Percentiles rank a stretch among this genome's conserved stretches.
Evolutionary conservation across 2,113 vertebrate genomes (phyloP).

Genomic region (Indri indri): DNA sequence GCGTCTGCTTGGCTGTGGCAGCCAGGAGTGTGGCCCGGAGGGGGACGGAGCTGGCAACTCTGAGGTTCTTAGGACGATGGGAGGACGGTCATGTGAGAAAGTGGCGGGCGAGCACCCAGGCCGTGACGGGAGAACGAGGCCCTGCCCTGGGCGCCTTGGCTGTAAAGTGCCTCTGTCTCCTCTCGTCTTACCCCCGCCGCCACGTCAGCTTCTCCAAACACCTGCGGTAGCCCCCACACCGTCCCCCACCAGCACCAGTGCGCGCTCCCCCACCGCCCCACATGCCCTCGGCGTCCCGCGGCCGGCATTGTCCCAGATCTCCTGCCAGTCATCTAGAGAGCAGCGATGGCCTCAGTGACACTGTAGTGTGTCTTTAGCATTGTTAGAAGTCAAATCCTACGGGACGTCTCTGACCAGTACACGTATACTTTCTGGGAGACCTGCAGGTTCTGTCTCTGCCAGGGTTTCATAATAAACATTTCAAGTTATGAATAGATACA

Average conservation of each 20-base stretch:
- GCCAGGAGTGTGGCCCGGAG: neutral
- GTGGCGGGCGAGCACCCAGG: neutral
- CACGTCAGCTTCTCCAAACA: neutral
- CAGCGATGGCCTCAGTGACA: neutral
- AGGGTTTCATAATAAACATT: neutral
- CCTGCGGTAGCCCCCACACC: no score
- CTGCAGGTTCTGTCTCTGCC: neutral
- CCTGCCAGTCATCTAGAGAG: neutral
- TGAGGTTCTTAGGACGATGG: neutral
- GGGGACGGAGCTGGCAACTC: fast-evolving
- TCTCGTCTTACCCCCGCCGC: no score
- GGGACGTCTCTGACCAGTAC: neutral
- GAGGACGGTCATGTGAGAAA: neutral
- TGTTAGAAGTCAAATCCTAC: neutral
- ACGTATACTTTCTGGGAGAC: neutral
- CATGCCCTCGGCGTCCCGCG: neutral
- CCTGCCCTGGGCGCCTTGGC: no score
- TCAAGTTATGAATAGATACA: neutral
- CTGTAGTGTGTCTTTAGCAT: neutral
- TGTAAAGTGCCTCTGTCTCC: neutral
- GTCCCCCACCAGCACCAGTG: no score
- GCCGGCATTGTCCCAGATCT: neutral
- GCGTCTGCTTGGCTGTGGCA: neutral
- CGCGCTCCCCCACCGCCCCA: no score
- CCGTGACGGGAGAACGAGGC: neutral